phyloP scores from a whole-genome alignment of 2,113 vertebrate genomes.

The Oreochromis spilurus region DNA sequence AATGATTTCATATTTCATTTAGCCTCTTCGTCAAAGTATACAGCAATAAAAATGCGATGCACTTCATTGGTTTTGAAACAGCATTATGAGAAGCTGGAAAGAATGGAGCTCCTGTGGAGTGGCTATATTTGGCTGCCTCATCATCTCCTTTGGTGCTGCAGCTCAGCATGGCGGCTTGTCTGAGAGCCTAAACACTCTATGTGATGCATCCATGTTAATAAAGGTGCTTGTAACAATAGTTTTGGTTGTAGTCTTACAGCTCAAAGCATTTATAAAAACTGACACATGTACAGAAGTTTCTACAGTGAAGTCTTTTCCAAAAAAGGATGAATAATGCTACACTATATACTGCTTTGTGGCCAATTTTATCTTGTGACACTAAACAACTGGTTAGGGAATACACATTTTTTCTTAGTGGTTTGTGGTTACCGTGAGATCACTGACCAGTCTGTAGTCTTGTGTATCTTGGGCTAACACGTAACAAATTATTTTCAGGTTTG shows the following conservation, averaged over 20 bases:
- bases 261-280: neutral
- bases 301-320: neutral
- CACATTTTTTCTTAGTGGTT: neutral
- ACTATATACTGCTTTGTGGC: neutral
- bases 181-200: neutral
- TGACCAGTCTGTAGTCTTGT: neutral
- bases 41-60: neutral
- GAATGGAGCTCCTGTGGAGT: slow-evolving; percentile 1
- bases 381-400: neutral
- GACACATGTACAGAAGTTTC: neutral
- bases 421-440: neutral
- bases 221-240: neutral
- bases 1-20: neutral
- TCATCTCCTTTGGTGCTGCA: slow-evolving; percentile 4
- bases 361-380: neutral
- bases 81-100: neutral
- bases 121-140: slow-evolving; percentile 35
- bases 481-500: neutral
- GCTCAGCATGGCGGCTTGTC: slow-evolving; percentile 6
- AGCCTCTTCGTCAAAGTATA: neutral
- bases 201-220: neutral
- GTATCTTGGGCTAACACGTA: neutral
- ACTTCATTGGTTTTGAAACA: neutral
- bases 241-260: neutral
- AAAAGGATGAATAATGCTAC: neutral